Evolutionary conservation across 2,888 invertebrate genomes (phyloP).

Genomic region (Camptogramma bilineatum): DNA sequence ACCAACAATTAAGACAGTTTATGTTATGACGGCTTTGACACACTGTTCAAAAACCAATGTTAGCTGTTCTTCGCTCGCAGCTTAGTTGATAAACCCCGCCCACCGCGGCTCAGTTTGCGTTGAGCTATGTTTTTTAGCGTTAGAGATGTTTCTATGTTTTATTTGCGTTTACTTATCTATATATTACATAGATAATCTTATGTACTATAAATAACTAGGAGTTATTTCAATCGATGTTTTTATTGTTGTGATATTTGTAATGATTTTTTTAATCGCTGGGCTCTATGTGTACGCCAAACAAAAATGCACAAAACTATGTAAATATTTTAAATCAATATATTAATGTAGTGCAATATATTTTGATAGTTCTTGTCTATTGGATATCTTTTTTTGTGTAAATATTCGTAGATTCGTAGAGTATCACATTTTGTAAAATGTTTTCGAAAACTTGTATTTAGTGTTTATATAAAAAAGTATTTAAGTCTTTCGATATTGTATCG

Average conservation of each 20-base stretch:
- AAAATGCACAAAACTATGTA: slow-evolving; percentile 25
- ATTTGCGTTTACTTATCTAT: not conserved
- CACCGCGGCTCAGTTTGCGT: too few species aligned
- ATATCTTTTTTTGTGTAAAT: slow-evolving; percentile 24
- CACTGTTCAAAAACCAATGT: too few species aligned
- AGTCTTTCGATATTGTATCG: slow-evolving; percentile 19
- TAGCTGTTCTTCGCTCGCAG: too few species aligned
- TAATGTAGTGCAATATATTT: slow-evolving; percentile 38
- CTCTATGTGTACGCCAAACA: slow-evolving; percentile 13
- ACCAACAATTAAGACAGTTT: too few species aligned
- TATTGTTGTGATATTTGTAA: slow-evolving; percentile 39
- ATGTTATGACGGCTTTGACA: too few species aligned
- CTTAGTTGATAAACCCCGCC: too few species aligned
- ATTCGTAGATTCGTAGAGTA: slow-evolving; percentile 3
- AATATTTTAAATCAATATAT: slow-evolving; percentile 27
- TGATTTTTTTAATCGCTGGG: slow-evolving; percentile 31
- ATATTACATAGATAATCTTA: not conserved
- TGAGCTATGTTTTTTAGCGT: too few species aligned
- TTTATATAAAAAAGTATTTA: slow-evolving; percentile 20
- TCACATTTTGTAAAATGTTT: slow-evolving; percentile 23
- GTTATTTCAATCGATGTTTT: slow-evolving; percentile 18
- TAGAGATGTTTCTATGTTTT: too few species aligned
- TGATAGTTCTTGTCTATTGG: slow-evolving; percentile 33
- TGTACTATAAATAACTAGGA: not conserved
- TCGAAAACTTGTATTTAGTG: slow-evolving; percentile 9